A percentile compares a stretch with the other conserved stretches of the same genome.
phyloP scores from a whole-genome alignment of 35 echinoderm and acorn worm genomes.

The Nesometra sesokonis region DNA sequence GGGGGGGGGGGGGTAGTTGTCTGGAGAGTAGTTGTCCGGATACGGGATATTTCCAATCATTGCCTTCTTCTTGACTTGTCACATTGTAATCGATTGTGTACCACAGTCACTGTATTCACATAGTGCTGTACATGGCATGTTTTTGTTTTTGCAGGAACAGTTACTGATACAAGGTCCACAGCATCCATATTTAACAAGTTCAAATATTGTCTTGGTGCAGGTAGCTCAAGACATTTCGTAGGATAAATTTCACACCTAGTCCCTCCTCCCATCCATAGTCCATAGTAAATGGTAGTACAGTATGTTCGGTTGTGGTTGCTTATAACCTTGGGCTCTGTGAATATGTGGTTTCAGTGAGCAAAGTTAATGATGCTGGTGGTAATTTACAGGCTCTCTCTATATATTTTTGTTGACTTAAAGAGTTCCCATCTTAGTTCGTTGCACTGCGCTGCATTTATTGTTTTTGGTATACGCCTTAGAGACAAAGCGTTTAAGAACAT shows the following conservation, averaged over 20 bases:
- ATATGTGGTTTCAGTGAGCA: slow-evolving; percentile 21
- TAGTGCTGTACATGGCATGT: neutral
- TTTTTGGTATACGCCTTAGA: slow-evolving; percentile 7
- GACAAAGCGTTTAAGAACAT: slow-evolving; percentile 7
- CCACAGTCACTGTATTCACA: neutral
- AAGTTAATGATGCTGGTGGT: slow-evolving; percentile 22
- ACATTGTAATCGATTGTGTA: neutral
- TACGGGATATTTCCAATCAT: too few species aligned
- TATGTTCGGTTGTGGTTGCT: neutral
- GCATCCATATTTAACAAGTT: slow-evolving; percentile 18
- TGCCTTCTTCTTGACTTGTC: neutral
- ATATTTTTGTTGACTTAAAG: slow-evolving; percentile 1
- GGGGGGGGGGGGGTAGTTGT: too few species aligned
- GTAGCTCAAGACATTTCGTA: slow-evolving; percentile 16
- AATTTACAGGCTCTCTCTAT: slow-evolving; percentile 26
- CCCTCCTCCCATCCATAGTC: slow-evolving; percentile 12
- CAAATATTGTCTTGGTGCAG: slow-evolving; percentile 6
- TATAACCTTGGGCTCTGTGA: slow-evolving; percentile 13
- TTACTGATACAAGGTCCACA: neutral
- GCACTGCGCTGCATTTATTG: slow-evolving; percentile 22
- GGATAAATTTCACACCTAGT: neutral
- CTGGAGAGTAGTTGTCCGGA: too few species aligned
- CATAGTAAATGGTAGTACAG: neutral
- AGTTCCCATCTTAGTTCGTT: slow-evolving; percentile 26
- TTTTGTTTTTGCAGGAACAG: slow-evolving; percentile 14